A percentile compares a stretch with the other conserved stretches of the same genome.
phyloP scores from a whole-genome alignment of 2,888 invertebrate species.

The Macrosiphum euphorbiae region DNA sequence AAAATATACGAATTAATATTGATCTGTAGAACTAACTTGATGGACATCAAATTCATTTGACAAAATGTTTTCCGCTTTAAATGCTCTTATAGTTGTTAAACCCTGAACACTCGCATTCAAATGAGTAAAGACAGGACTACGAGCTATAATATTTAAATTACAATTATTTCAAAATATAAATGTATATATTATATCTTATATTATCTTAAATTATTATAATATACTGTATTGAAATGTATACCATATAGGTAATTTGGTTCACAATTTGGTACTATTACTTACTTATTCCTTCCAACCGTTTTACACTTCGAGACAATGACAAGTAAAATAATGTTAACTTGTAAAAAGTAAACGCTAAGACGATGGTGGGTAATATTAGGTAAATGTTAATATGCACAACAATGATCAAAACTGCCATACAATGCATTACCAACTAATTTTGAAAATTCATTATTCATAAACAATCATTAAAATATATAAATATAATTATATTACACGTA shows the following conservation, averaged over 20 bases:
- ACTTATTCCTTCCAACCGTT: slow-evolving; percentile 85
- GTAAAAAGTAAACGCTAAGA: slow-evolving; percentile 82
- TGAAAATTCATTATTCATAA: slow-evolving; percentile 73
- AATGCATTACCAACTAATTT: slow-evolving; percentile 82
- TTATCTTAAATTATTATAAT: neutral
- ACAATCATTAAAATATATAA: neutral
- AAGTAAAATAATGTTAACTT: slow-evolving; percentile 82
- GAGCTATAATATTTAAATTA: slow-evolving; percentile 75
- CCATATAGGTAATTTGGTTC: neutral
- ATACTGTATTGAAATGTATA: neutral
- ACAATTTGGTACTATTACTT: slow-evolving; percentile 72
- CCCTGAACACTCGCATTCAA: slow-evolving; percentile 91
- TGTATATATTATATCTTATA: neutral
- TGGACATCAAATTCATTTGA: slow-evolving; percentile 85
- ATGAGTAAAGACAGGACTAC: slow-evolving; percentile 95
- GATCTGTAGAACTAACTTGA: slow-evolving; percentile 71
- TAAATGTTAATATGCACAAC: slow-evolving; percentile 82
- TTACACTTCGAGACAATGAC: slow-evolving; percentile 84
- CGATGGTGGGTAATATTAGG: slow-evolving; percentile 79
- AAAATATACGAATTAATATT: neutral
- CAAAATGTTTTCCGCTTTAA: slow-evolving; percentile 84
- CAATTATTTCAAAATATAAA: neutral
- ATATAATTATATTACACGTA: slow-evolving; percentile 70
- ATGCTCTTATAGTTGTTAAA: slow-evolving; percentile 91
- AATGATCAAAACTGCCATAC: slow-evolving; percentile 83